phyloP scores from a whole-genome alignment of 2,888 invertebrate species.

The Tryphoninae sp. region DNA sequence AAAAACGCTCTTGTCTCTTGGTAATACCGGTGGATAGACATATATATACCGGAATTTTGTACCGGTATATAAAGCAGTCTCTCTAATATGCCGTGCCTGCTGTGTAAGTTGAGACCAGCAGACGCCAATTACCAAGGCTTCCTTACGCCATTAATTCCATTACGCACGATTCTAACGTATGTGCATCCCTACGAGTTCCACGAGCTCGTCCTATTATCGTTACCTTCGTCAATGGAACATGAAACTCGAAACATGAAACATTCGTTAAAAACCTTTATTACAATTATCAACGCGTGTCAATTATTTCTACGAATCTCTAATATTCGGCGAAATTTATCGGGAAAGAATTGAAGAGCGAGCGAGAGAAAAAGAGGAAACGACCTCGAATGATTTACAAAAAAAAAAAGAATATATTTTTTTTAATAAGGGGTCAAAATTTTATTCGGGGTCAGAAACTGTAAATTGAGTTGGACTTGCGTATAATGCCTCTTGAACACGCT shows the following conservation, averaged over 20 bases:
- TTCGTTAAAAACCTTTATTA: not conserved
- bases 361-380: not conserved
- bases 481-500: not conserved
- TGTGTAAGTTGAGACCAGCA: slow-evolving; percentile 2
- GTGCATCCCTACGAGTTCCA: not conserved
- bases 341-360: too few species aligned
- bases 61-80: not conserved
- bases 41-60: not conserved
- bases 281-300: too few species aligned
- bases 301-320: too few species aligned
- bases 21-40: not conserved
- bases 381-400: not conserved
- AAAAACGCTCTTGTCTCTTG: not conserved
- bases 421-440: slow-evolving; percentile 9
- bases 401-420: not conserved
- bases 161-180: not conserved
- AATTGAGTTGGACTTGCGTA: not conserved
- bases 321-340: too few species aligned
- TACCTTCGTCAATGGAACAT: not conserved
- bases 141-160: slow-evolving; percentile 13
- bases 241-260: not conserved
- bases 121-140: not conserved
- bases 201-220: not conserved
- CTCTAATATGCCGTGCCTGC: not conserved
- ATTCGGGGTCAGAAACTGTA: slow-evolving; percentile 4